Conservation (phyloP, 2,797 vertebrate species). For the Limosa lapponica region DNA sequence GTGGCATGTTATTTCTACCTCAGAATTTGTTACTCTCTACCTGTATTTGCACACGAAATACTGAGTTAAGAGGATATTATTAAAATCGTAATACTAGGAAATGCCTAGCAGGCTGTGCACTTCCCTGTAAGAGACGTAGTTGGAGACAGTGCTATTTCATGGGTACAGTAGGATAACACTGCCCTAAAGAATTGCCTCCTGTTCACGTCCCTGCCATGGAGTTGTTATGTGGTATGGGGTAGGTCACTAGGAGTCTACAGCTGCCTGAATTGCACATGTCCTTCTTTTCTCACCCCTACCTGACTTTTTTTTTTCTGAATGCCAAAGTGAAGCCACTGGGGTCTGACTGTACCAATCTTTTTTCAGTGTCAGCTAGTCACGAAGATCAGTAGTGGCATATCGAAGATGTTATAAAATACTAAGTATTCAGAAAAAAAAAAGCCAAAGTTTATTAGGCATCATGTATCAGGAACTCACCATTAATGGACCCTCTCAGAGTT, state of each 20-base stretch:
- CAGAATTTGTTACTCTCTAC: not conserved
- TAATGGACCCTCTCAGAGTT: not conserved
- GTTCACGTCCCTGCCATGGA: fast-evolving
- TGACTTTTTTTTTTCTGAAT: not conserved
- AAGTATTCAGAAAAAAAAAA: not conserved
- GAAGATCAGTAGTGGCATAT: not conserved
- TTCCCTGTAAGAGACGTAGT: not conserved
- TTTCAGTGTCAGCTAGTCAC: not conserved
- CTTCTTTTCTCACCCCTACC: not conserved
- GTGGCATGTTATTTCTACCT: not conserved
- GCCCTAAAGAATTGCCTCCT: not conserved
- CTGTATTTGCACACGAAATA: not conserved
- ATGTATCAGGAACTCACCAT: not conserved
- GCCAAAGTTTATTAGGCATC: not conserved
- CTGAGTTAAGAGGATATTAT: not conserved
- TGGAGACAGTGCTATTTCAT: not conserved
- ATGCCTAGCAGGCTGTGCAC: not conserved
- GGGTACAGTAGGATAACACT: fast-evolving
- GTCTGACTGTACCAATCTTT: not conserved
- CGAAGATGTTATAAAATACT: not conserved
- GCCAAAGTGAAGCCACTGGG: not conserved
- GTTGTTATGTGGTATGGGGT: fast-evolving
- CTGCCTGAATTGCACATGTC: not conserved
- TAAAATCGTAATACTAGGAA: not conserved
- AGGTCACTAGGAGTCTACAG: not conserved